These are phyloP conservation scores for Tribolium madens DNA, from an alignment of 1,140 invertebrate species.

Conservation along the genomic window DNA sequence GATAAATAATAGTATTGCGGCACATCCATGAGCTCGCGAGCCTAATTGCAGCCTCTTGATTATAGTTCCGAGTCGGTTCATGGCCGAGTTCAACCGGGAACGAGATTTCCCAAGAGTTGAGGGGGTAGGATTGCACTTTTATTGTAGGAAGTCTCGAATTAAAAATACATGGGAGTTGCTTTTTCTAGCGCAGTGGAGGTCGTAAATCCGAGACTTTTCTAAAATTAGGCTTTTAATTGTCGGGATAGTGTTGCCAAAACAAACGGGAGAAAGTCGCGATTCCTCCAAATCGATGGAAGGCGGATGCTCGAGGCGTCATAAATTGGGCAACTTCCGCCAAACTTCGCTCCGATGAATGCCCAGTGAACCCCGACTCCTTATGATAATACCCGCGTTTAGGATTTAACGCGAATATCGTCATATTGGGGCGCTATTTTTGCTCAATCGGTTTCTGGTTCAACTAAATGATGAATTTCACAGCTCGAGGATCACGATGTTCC, in stretches of 20 bases:
- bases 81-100: background rate
- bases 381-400: background rate
- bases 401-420: background rate
- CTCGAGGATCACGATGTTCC: background rate
- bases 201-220: slow-evolving; percentile 6
- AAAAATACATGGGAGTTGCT: slow-evolving; percentile 1
- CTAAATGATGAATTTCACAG: background rate
- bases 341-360: background rate
- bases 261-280: slow-evolving; percentile 11
- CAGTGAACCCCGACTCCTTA: background rate
- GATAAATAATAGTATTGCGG: background rate
- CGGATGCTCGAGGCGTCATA: background rate
- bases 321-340: slow-evolving; percentile 8
- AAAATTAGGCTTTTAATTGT: slow-evolving; percentile 8
- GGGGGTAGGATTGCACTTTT: background rate
- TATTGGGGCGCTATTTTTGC: background rate
- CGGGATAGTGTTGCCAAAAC: background rate
- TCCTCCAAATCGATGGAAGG: background rate
- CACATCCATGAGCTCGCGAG: background rate
- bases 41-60: background rate
- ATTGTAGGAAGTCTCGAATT: slow-evolving; percentile 13
- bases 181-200: background rate
- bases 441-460: background rate
- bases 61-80: slow-evolving; percentile 17
- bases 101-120: background rate